These are phyloP conservation scores for Meteorus cinctellus DNA, from an alignment of 2,888 invertebrate species.

Conservation along the genomic window DNA sequence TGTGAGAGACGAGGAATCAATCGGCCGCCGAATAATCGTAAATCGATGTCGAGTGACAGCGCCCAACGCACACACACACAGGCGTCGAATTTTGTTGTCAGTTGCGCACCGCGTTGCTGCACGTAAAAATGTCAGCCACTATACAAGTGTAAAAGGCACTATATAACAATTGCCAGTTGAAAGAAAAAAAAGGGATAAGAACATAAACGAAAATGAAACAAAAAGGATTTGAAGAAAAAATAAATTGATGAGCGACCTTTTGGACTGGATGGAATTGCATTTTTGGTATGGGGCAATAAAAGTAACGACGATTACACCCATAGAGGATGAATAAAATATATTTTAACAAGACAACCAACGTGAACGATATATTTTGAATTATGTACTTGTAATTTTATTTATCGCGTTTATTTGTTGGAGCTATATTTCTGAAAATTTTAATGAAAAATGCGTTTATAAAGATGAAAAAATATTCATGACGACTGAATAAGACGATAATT, in stretches of 20 bases:
- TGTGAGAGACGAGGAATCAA: constrained; percentile 59
- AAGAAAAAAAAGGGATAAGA: constrained; percentile 38
- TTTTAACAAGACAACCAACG: background rate
- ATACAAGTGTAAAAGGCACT: constrained; percentile 39
- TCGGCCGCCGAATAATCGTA: constrained; percentile 66
- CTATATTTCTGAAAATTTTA: background rate
- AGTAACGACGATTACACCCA: background rate
- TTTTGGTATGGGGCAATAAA: constrained; percentile 30
- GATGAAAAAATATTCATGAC: background rate
- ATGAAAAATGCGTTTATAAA: background rate
- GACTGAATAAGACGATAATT: too few relatives aligned
- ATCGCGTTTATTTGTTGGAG: too few relatives aligned
- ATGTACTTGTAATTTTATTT: background rate
- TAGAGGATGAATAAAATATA: constrained; percentile 16
- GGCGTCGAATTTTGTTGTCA: constrained; percentile 53
- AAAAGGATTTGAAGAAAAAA: background rate
- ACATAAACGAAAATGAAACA: constrained; percentile 10
- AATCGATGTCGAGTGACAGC: constrained; percentile 63
- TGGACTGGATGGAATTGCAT: constrained; percentile 31
- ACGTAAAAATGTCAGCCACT: constrained; percentile 63
- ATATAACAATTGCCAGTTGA: constrained; percentile 45
- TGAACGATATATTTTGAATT: background rate
- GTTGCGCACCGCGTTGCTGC: constrained; percentile 48
- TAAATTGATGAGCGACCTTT: constrained; percentile 29
- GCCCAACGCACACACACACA: constrained; percentile 39